phyloP scores from a whole-genome alignment of 2,113 vertebrate species.

The Onychostruthus taczanowskii region DNA sequence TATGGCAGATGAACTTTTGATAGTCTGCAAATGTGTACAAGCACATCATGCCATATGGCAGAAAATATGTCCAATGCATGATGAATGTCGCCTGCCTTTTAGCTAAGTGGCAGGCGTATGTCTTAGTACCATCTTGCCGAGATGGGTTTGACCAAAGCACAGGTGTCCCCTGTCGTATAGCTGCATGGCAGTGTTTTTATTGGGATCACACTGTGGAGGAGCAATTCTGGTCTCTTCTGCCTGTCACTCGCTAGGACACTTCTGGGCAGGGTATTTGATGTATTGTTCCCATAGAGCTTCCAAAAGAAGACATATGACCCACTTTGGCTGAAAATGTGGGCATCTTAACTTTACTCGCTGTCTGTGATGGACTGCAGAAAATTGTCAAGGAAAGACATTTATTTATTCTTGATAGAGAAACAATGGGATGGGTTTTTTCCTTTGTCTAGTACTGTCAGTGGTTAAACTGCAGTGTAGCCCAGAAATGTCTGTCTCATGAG shows the following conservation, averaged over 20 bases:
- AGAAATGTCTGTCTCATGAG: neutral
- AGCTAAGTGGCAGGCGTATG: neutral
- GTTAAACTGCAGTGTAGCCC: neutral
- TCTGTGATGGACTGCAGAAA: neutral
- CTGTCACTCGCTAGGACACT: neutral
- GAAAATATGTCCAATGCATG: neutral
- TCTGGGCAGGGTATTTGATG: neutral
- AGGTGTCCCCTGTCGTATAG: neutral
- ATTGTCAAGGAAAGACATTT: neutral
- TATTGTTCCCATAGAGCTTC: neutral
- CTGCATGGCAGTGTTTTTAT: neutral
- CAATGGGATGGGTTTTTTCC: neutral
- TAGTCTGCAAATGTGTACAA: neutral
- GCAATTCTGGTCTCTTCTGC: neutral
- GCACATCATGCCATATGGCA: neutral
- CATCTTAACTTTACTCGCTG: accelerated
- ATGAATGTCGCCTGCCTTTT: neutral
- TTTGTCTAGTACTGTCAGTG: neutral
- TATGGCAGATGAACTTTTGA: neutral
- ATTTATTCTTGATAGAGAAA: neutral
- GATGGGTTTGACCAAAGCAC: neutral
- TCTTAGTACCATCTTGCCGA: neutral
- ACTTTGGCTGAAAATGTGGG: neutral
- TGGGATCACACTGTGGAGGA: neutral
- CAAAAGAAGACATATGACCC: neutral